Percentiles rank a stretch among this genome's conserved stretches.
These are phyloP conservation scores for Syngnathus acus DNA, from an alignment of 2,797 vertebrate genomes.

Conservation along the genomic window DNA sequence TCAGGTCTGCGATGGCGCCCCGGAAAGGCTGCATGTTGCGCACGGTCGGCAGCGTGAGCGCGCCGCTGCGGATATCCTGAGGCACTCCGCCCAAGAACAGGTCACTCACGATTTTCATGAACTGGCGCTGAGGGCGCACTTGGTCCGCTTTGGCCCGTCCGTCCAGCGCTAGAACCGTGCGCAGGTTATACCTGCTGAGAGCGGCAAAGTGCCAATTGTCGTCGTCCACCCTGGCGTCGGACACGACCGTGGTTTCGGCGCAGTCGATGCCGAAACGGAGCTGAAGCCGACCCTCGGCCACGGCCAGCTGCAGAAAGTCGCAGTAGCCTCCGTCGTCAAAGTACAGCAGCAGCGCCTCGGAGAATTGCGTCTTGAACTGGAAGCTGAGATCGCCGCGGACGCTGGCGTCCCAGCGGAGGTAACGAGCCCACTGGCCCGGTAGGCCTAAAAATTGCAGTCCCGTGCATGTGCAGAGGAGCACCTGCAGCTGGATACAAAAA, in stretches of 20 bases:
- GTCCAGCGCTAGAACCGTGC: conserved; percentile 83
- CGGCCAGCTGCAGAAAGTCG: conserved; percentile 90
- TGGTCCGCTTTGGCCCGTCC: conserved; percentile 78
- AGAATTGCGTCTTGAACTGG: conserved; percentile 87
- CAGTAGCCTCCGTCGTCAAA: conserved; percentile 96
- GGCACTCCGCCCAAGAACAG: conserved; percentile 94
- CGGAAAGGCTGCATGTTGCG: conserved; percentile 80
- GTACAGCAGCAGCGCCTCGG: conserved; percentile 89
- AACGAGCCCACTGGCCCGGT: conserved; percentile 94
- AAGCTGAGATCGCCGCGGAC: conserved; percentile 92
- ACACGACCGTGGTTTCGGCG: conserved; percentile 78
- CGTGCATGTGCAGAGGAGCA: conserved; percentile 84
- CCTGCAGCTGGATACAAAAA: conserved; percentile 81
- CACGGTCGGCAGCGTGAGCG: conserved; percentile 84
- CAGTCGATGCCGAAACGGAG: conserved; percentile 94
- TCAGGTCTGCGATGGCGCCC: conserved; percentile 90
- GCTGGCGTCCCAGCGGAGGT: conserved; percentile 98
- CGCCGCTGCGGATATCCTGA: conserved; percentile 81
- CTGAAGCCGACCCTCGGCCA: conserved; percentile 84
- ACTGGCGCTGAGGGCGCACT: conserved; percentile 83
- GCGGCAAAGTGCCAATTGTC: conserved; percentile 86
- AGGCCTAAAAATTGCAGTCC: conserved; percentile 90
- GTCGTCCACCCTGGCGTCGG: conserved; percentile 82
- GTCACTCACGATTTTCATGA: conserved; percentile 96
- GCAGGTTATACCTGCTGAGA: conserved; percentile 81